Base-by-base conservation (phyloP, 2,797 vertebrate species). In the Chiloscyllium punctatum region DNA sequence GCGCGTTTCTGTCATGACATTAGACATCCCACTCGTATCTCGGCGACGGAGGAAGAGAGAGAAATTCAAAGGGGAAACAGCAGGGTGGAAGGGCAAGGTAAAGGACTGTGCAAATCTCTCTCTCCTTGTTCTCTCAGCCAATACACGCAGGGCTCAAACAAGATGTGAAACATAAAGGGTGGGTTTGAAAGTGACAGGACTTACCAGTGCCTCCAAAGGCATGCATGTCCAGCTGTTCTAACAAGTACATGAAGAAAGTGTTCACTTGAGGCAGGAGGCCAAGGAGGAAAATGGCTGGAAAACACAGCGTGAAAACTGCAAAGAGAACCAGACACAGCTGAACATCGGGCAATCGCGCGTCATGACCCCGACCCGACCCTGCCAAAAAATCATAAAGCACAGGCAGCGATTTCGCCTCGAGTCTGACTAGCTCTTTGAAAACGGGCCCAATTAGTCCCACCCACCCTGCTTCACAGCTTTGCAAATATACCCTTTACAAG, bases 161-260 rank as follows among this genome's bases (percentile, higher is more conserved):
- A 7, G 11, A 27, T 33, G 30, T 15, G 16, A 11, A 37, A 9
- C 1, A 9, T 21, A 6, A 6, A 79, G 6, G 51, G 96, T 97
- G 97, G 94, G 30, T 1, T 9, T 25, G 88, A 1, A 53, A 71
- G 62, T 33, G 13, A 37, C 4, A 4, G 2, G 2, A 57, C 79
- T 0, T 97, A 99, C 98, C 98, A 96, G 98, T 98, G 97, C 98
- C 98, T 95, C 98, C 98, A 62, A 99, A 99, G 97, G 98, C 96
- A 90, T 99, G 98, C 98, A 99, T 98, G 96, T 99, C 98, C 21
- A 98, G 98, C 97, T 99, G 98, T 97, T 99, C 98, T 97, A 99
- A 97, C 97, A 99, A 97, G 98, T 98, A 98, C 98, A 99, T 99
- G 96, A 98, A 97, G 97, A 98, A 99, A 74, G 98, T 99, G 97